Evolutionary conservation across 2,113 vertebrate species (phyloP), one percentile per base, ranked within the genome.

Genomic region (Oriolus oriolus): DNA sequence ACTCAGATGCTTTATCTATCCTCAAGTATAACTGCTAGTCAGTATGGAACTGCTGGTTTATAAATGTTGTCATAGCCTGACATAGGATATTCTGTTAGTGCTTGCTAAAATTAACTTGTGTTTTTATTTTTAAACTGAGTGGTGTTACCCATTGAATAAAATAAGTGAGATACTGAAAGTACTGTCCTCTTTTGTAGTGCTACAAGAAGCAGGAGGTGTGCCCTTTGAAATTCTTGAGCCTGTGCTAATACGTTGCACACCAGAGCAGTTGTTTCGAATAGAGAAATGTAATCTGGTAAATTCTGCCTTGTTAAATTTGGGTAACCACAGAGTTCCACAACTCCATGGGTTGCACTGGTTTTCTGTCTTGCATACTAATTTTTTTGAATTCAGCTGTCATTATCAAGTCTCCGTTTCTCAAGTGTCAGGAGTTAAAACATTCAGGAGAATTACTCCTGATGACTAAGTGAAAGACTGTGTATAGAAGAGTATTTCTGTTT

Each of bases 141-240:
- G 37, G 31, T 89, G 31, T 76, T 73, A 68, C 21, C 17, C 35
- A 30, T 6, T 21, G 49, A 78, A 47, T 71, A 37, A 90, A 93
- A 60, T 23, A 74, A 63, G 33, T 26, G 26, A 54, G n/a, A 54
- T 79, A 28, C 22, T 96, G 37, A 95, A 94, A 93, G 9, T 45
- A 14, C 50, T 94, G 57, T 97, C 64, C 41, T 96, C 41, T 84
- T 88, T 92, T 93, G 49, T 97, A 99, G 99, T 97, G 24, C 98
- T 99, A 14, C 98, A 98, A 96, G 98, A 99, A 96, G 98, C 98
- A 59, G 98, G 98, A 33, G 98, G 98, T n/a, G 98, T 99, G 68
- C 98, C 99, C 2, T 99, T 99, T 98, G 98, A 99, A 89, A 98
- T 99, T 94, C 97, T 99, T 39, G 98, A 99, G 93, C 99, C 99